phyloP scores from a whole-genome alignment of 2,888 invertebrate species.

The Tetheella fluctuosa region DNA sequence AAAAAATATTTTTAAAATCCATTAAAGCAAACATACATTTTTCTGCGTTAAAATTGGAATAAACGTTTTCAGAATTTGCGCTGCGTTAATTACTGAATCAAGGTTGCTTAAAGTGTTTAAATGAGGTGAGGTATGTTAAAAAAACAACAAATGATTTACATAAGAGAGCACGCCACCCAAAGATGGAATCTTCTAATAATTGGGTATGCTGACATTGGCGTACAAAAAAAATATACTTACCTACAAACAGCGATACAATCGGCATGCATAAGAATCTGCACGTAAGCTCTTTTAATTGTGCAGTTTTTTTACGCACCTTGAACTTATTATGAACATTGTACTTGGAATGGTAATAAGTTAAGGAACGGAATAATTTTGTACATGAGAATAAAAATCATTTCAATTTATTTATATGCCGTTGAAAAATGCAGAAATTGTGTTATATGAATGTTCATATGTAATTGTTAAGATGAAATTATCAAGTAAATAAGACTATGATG shows the following conservation, averaged over 20 bases:
- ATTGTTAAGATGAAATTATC: neutral
- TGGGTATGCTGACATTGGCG: constrained; percentile 56
- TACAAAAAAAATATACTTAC: constrained; percentile 48
- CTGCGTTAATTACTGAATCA: constrained; percentile 65
- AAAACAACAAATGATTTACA: constrained; percentile 63
- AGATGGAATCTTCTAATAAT: constrained; percentile 76
- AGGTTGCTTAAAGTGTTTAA: constrained; percentile 57
- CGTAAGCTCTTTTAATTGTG: constrained; percentile 69
- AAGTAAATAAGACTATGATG: neutral
- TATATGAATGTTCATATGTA: too few species aligned
- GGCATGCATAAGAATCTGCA: constrained; percentile 69
- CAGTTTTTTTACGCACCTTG: constrained; percentile 68
- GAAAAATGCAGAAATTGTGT: neutral
- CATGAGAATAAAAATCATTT: neutral
- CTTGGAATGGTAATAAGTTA: constrained; percentile 10
- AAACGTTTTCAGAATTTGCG: constrained; percentile 18
- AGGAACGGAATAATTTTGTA: neutral
- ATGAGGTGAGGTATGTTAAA: constrained; percentile 48
- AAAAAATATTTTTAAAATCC: constrained; percentile 16
- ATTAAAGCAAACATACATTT: constrained; percentile 25
- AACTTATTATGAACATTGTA: constrained; percentile 52
- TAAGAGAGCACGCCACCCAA: constrained; percentile 65
- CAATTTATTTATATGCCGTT: neutral
- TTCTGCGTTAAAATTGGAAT: constrained; percentile 29
- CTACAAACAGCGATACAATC: constrained; percentile 63